Evolutionary conservation across 2,113 vertebrate species (phyloP).

Genomic region (Polypterus bichir): DNA sequence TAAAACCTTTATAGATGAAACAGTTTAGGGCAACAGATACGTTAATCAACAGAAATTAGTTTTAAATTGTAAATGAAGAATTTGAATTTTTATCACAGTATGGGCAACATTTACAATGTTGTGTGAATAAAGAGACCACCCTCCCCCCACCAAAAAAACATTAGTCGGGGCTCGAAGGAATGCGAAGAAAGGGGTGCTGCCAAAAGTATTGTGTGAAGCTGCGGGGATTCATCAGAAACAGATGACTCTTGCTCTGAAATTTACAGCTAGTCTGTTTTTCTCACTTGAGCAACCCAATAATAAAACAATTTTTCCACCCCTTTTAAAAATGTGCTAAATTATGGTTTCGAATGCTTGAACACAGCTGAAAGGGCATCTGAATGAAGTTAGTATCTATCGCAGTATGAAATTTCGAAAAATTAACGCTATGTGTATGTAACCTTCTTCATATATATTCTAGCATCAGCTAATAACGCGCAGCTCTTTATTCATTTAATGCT

Average conservation of each 20-base stretch:
- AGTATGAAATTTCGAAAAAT: too few species aligned
- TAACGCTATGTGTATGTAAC: too few species aligned
- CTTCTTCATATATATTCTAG: too few species aligned
- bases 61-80: conserved; percentile 19
- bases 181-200: conserved; percentile 58
- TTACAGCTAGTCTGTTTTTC: conserved; percentile 43
- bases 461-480: too few species aligned
- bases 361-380: too few species aligned
- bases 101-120: not conserved
- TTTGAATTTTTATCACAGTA: conserved; percentile 4
- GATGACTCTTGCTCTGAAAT: conserved; percentile 60
- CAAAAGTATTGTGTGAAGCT: conserved; percentile 64
- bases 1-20: not conserved
- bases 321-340: too few species aligned
- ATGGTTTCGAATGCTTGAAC: too few species aligned
- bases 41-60: conserved; percentile 22
- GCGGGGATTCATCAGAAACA: conserved; percentile 72
- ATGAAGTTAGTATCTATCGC: too few species aligned
- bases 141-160: conserved; percentile 82
- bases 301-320: not conserved
- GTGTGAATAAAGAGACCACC: not conserved
- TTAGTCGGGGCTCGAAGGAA: conserved; percentile 61
- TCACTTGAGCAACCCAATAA: not conserved
- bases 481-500: too few species aligned
- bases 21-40: not conserved